Evolutionary conservation across 2,797 vertebrate genomes (phyloP).

Genomic region (Alca torda): DNA sequence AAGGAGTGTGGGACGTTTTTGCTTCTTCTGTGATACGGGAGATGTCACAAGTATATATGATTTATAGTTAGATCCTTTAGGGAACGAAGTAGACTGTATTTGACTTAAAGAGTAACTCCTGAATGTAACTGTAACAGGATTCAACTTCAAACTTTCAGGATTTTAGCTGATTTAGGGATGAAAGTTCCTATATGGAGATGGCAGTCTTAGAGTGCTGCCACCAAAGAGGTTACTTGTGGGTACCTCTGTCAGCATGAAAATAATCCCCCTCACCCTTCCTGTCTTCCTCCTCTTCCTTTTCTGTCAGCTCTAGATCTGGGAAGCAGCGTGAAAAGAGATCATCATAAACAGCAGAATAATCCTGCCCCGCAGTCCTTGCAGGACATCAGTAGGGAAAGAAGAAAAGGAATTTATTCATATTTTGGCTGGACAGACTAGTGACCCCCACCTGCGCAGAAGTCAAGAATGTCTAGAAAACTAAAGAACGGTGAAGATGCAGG

Average conservation of each 20-base stretch:
- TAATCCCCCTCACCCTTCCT: background rate
- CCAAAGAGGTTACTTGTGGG: background rate
- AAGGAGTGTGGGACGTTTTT: background rate
- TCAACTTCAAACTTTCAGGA: background rate
- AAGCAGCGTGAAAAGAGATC: background rate
- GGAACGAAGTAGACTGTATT: background rate
- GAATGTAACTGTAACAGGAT: background rate
- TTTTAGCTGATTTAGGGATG: background rate
- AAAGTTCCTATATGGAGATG: background rate
- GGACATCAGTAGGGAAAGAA: background rate
- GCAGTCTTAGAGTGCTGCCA: background rate
- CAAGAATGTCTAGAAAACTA: background rate
- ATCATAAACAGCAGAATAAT: background rate
- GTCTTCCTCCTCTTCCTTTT: background rate
- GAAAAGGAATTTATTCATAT: background rate
- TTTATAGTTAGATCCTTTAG: background rate
- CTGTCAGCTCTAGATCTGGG: background rate
- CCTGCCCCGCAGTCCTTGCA: background rate
- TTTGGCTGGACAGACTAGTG: background rate
- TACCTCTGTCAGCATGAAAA: background rate
- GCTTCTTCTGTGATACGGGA: background rate
- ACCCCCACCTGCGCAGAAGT: background rate
- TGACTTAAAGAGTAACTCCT: background rate
- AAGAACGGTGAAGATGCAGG: background rate
- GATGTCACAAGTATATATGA: background rate